A percentile compares a stretch with the other conserved stretches of the same genome.
These are phyloP conservation scores for Scaptomyza caliginosa DNA, from an alignment of 2,888 invertebrate genomes.

Conservation along the genomic window DNA sequence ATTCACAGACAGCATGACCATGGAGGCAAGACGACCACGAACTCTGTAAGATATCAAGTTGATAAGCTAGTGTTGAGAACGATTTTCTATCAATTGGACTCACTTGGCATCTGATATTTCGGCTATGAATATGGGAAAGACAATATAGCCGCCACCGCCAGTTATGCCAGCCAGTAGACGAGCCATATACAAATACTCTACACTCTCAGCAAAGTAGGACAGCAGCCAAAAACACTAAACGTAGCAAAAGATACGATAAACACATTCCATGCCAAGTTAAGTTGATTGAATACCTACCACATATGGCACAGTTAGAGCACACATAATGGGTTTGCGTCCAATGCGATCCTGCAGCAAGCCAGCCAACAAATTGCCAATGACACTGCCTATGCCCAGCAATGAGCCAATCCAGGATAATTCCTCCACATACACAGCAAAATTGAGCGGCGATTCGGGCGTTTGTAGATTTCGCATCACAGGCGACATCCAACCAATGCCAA, in stretches of 20 bases:
- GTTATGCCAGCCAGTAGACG: constrained; percentile 79
- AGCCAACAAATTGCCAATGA: constrained; percentile 70
- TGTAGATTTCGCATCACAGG: constrained; percentile 71
- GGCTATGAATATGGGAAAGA: constrained; percentile 80
- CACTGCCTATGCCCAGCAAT: constrained; percentile 67
- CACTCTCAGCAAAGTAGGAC: constrained; percentile 71
- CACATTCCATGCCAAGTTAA: not conserved
- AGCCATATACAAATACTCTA: constrained; percentile 78
- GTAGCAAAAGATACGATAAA: too few relatives aligned
- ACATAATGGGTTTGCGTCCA: constrained; percentile 69
- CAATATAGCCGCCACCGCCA: constrained; percentile 80
- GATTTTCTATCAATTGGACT: constrained; percentile 27
- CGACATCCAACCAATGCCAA: constrained; percentile 77
- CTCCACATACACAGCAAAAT: constrained; percentile 48
- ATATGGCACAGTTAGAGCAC: constrained; percentile 62
- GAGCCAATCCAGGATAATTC: constrained; percentile 78
- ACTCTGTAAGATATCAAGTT: constrained; percentile 57
- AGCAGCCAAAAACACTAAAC: constrained; percentile 79
- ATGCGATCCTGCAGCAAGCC: constrained; percentile 64
- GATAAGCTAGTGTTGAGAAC: not conserved
- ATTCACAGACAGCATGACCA: constrained; percentile 78
- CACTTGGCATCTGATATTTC: constrained; percentile 82
- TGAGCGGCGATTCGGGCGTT: constrained; percentile 53
- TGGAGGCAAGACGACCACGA: constrained; percentile 80
- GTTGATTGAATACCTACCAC: constrained; percentile 44